phyloP scores from a whole-genome alignment of 2,113 vertebrate genomes.

The Rana temporaria region DNA sequence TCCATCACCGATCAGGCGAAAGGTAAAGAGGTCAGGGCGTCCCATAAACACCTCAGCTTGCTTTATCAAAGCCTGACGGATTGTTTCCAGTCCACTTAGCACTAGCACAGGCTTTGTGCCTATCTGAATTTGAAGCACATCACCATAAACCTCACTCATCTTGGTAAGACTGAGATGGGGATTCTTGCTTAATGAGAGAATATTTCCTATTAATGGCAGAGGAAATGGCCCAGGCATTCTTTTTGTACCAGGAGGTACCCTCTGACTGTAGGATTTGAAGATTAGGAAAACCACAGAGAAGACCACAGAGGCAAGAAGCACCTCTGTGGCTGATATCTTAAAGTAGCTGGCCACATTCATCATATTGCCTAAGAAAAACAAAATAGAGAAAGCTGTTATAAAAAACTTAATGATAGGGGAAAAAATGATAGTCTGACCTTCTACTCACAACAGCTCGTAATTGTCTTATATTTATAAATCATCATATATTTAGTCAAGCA shows the following conservation, averaged over 20 bases:
- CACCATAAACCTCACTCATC: slow-evolving; percentile 82
- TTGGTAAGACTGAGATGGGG: slow-evolving; percentile 79
- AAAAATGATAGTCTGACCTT: too few relatives aligned
- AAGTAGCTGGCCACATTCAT: slow-evolving; percentile 2
- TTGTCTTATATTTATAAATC: too few relatives aligned
- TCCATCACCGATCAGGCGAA: slow-evolving; percentile 65
- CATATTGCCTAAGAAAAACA: slow-evolving; percentile 25
- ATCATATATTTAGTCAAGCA: too few relatives aligned
- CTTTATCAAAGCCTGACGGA: slow-evolving; percentile 83
- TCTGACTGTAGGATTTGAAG: slow-evolving; percentile 62
- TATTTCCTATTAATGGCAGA: slow-evolving; percentile 81
- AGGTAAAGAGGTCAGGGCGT: slow-evolving; percentile 81
- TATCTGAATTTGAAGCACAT: slow-evolving; percentile 82
- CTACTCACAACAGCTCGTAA: too few relatives aligned
- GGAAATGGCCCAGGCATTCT: slow-evolving; percentile 81
- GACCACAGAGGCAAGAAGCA: slow-evolving; percentile 70
- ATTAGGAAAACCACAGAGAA: slow-evolving; percentile 76
- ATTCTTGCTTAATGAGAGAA: slow-evolving; percentile 75
- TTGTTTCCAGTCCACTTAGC: slow-evolving; percentile 78
- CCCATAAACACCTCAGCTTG: slow-evolving; percentile 88
- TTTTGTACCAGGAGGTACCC: slow-evolving; percentile 78
- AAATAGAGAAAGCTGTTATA: slow-evolving; percentile 14
- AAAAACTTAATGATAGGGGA: too few relatives aligned
- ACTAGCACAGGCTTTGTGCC: slow-evolving; percentile 87
- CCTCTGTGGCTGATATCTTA: slow-evolving; percentile 70